A percentile compares a stretch with the other conserved stretches of the same genome.
Evolutionary conservation across 2,888 invertebrate genomes (phyloP).

Genomic region (Nephrotoma flavescens): DNA sequence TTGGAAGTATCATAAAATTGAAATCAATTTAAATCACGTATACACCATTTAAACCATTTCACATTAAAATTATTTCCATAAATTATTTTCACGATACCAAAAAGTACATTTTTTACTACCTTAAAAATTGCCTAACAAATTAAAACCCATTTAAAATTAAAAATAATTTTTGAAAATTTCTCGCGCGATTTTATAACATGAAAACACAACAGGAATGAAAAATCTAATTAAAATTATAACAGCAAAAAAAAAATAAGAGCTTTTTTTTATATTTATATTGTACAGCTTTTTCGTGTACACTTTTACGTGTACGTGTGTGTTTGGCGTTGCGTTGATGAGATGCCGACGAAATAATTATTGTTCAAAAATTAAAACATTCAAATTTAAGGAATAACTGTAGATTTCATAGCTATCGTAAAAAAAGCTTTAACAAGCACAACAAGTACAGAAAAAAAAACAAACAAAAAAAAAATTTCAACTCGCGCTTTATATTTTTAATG

Average conservation of each 20-base stretch:
- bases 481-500: not conserved
- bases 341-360: not conserved
- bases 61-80: not conserved
- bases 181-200: not conserved
- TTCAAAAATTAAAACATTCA: not conserved
- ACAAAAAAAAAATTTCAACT: not conserved
- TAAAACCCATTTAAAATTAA: not conserved
- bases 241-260: not conserved
- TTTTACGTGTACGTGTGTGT: not conserved
- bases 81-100: not conserved
- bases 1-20: too few relatives aligned
- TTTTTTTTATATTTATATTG: not conserved
- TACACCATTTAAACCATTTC: too few relatives aligned
- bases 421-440: not conserved
- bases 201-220: not conserved
- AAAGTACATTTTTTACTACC: not conserved
- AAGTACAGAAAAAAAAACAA: not conserved
- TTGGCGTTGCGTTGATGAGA: not conserved
- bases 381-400: not conserved
- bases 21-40: too few relatives aligned
- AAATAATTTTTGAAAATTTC: not conserved
- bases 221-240: not conserved
- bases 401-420: not conserved
- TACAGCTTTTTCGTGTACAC: not conserved
- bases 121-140: not conserved